Conservation (phyloP, 30 jellyfish, hydroid and myxozoan genomes). For the Pseudorhiza aurosa region DNA sequence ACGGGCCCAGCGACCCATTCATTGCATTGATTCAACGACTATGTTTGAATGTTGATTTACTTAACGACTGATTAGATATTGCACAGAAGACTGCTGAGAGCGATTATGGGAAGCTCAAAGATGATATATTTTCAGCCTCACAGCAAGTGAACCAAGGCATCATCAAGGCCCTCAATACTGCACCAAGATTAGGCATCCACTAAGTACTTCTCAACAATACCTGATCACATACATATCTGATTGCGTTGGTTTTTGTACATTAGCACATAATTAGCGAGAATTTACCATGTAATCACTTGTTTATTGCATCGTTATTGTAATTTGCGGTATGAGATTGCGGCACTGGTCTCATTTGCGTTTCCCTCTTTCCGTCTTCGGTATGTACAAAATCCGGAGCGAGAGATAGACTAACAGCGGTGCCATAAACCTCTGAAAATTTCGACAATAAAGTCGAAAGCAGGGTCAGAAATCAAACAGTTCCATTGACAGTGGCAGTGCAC, state of each 20-base stretch:
- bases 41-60: not conserved
- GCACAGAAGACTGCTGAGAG: slow-evolving; percentile 92
- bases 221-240: not conserved
- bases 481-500: too few relatives aligned
- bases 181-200: slow-evolving; percentile 44
- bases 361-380: too few relatives aligned
- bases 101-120: slow-evolving; percentile 67
- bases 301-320: not conserved
- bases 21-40: too few relatives aligned
- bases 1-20: too few relatives aligned
- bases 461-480: too few relatives aligned
- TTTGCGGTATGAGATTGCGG: not conserved
- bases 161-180: slow-evolving; percentile 62
- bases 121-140: slow-evolving; percentile 23
- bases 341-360: too few relatives aligned
- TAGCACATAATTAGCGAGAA: not conserved
- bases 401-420: too few relatives aligned
- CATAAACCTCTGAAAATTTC: too few relatives aligned
- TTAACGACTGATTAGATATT: slow-evolving; percentile 52
- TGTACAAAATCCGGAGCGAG: too few relatives aligned
- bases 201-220: not conserved
- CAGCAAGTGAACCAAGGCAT: slow-evolving; percentile 78
- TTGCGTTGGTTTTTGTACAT: not conserved
- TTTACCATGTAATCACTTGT: not conserved
- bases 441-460: too few relatives aligned